phyloP scores from a whole-genome alignment of 2,888 invertebrate species.

The Coremacera marginata region DNA sequence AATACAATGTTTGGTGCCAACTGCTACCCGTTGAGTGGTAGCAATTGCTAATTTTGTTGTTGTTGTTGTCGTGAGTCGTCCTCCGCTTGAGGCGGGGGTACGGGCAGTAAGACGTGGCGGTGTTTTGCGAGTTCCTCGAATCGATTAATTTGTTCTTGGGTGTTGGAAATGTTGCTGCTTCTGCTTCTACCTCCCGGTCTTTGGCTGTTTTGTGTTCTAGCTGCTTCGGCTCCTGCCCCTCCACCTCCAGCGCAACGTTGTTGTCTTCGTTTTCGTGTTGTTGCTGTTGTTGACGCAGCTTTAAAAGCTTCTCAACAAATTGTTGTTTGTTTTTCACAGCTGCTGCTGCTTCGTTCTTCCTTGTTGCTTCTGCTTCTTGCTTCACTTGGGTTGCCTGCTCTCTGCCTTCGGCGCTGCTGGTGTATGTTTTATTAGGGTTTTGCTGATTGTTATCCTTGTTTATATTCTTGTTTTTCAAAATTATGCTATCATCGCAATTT shows the following conservation, averaged over 20 bases:
- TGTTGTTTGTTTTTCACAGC: conserved; percentile 7
- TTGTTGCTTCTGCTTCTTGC: not conserved
- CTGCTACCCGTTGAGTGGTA: conserved; percentile 42
- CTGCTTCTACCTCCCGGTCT: conserved; percentile 47
- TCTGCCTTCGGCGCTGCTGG: not conserved
- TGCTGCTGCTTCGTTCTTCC: conserved; percentile 31
- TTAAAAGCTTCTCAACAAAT: conserved; percentile 9
- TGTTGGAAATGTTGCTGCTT: not conserved
- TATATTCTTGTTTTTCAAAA: conserved; percentile 46
- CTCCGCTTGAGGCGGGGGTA: not conserved
- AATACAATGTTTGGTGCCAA: conserved; percentile 24
- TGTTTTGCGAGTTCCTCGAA: not conserved
- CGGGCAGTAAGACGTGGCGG: conserved; percentile 42
- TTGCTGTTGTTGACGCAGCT: conserved; percentile 30
- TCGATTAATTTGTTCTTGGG: not conserved
- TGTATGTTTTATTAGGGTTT: conserved; percentile 50
- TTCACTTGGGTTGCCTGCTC: not conserved
- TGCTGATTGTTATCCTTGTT: conserved; percentile 57
- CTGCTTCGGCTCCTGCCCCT: conserved; percentile 8
- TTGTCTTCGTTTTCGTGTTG: conserved; percentile 29
- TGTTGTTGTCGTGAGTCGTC: conserved; percentile 47
- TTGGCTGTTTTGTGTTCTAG: conserved; percentile 46
- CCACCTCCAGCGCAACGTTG: not conserved
- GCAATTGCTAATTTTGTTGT: conserved; percentile 41
- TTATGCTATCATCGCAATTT: conserved; percentile 27